Percentiles rank a stretch among this genome's conserved stretches.
Conservation (phyloP, 2,797 vertebrate genomes). For the Merluccius polli region DNA sequence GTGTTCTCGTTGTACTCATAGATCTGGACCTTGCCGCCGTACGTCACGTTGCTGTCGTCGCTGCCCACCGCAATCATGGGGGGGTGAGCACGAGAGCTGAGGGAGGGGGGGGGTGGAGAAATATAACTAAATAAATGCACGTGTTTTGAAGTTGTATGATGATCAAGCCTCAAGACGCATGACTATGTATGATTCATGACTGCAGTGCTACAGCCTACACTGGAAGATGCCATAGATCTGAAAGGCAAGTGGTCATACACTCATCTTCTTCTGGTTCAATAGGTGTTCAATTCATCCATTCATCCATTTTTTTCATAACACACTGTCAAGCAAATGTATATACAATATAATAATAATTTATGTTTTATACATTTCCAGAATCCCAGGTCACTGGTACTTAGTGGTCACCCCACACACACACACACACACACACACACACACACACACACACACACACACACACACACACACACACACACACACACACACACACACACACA, state of each 20-base stretch:
- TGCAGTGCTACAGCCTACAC: not conserved
- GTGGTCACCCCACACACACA: too few relatives aligned
- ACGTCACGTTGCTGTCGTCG: constrained; percentile 88
- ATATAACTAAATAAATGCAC: not conserved
- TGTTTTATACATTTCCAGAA: not conserved
- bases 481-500: too few relatives aligned
- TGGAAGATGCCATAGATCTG: not conserved
- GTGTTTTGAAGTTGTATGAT: too few relatives aligned
- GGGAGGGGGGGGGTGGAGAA: not conserved
- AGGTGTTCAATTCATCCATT: not conserved
- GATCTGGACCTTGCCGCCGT: constrained; percentile 94
- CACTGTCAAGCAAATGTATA: not conserved
- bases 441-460: too few relatives aligned
- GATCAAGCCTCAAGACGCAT: not conserved
- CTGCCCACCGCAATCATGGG: constrained; percentile 98
- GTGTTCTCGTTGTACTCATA: constrained; percentile 99
- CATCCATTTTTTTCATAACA: too few relatives aligned
- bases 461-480: too few relatives aligned
- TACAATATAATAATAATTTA: not conserved
- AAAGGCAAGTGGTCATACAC: not conserved
- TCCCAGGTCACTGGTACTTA: not conserved
- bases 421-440: too few relatives aligned
- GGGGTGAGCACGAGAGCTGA: constrained; percentile 89
- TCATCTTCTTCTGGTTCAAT: constrained; percentile 1
- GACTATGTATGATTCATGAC: too few relatives aligned